Percentiles rank a stretch among this genome's conserved stretches.
Evolutionary conservation across 1,140 invertebrate genomes (phyloP).

Genomic region (Drosophila repleta): DNA sequence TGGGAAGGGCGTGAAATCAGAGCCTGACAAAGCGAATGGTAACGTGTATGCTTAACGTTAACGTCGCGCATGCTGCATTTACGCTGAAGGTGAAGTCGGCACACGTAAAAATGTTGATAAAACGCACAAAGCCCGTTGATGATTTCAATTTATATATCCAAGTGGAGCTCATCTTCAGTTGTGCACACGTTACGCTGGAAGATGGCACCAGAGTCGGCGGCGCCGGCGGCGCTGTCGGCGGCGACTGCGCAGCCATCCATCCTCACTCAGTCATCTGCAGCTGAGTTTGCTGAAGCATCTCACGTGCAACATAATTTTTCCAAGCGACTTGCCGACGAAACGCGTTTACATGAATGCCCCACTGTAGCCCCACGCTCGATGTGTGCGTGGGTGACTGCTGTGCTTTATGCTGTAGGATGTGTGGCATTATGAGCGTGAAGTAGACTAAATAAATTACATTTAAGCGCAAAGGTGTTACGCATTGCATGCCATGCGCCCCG

Average conservation of each 20-base stretch:
- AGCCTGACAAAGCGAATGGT: conserved; percentile 49
- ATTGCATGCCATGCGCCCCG: conserved; percentile 30
- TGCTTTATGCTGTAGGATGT: conserved; percentile 42
- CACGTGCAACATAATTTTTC: conserved; percentile 83
- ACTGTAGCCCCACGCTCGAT: background rate
- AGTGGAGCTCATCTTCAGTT: conserved; percentile 78
- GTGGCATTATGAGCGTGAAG: conserved; percentile 77
- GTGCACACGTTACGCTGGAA: conserved; percentile 40
- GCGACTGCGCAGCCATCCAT: conserved; percentile 18
- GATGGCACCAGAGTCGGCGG: background rate
- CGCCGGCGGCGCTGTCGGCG: too few relatives aligned
- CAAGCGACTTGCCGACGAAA: conserved; percentile 74
- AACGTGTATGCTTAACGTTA: conserved; percentile 46
- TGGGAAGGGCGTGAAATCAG: conserved; percentile 26
- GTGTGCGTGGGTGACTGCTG: conserved; percentile 7
- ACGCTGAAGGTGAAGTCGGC: conserved; percentile 54
- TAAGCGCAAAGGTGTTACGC: conserved; percentile 73
- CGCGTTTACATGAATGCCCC: conserved; percentile 68
- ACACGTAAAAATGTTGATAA: conserved; percentile 83
- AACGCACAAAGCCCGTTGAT: conserved; percentile 81
- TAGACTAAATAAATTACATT: conserved; percentile 82
- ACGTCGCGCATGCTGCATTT: conserved; percentile 57
- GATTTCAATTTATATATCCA: conserved; percentile 82
- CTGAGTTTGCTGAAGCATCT: conserved; percentile 78
- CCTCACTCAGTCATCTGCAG: conserved; percentile 44